Percentiles rank a stretch among this genome's conserved stretches.
Conservation (phyloP, 1,140 invertebrate genomes). For the Pogonus chalceus region DNA sequence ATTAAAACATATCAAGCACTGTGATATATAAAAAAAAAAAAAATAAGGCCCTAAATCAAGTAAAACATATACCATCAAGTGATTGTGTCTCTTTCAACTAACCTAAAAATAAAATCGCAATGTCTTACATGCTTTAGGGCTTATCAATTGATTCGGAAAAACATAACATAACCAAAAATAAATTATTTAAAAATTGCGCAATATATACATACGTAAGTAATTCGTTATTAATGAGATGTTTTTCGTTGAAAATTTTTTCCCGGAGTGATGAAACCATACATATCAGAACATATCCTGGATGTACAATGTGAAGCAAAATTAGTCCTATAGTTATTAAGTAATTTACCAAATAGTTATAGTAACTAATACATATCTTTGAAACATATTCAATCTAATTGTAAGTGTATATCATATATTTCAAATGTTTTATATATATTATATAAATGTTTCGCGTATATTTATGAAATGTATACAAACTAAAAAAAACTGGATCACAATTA, state of each 20-base stretch:
- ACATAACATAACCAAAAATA: background rate
- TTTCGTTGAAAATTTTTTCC: background rate
- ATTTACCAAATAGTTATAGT: background rate
- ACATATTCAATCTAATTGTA: background rate
- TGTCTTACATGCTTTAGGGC: too few species aligned
- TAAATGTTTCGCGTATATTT: too few species aligned
- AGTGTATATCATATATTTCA: too few species aligned
- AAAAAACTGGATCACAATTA: too few species aligned
- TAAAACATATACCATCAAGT: conserved; percentile 12
- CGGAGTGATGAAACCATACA: conserved; percentile 6
- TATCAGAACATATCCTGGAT: conserved; percentile 6
- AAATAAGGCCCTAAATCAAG: background rate
- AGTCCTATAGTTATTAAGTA: too few species aligned
- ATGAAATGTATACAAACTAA: too few species aligned
- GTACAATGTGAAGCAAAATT: conserved; percentile 3
- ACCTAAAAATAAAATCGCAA: too few species aligned
- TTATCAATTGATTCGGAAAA: too few species aligned
- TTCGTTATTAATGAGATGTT: background rate
- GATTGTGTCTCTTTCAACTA: conserved; percentile 31
- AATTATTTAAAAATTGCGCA: background rate
- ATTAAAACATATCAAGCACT: too few species aligned
- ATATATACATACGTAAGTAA: background rate
- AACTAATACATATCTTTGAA: conserved; percentile 5
- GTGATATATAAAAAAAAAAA: background rate
- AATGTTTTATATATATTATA: too few species aligned